Base-by-base conservation (phyloP, 2,888 invertebrate species). In the Troilus luridus region DNA sequence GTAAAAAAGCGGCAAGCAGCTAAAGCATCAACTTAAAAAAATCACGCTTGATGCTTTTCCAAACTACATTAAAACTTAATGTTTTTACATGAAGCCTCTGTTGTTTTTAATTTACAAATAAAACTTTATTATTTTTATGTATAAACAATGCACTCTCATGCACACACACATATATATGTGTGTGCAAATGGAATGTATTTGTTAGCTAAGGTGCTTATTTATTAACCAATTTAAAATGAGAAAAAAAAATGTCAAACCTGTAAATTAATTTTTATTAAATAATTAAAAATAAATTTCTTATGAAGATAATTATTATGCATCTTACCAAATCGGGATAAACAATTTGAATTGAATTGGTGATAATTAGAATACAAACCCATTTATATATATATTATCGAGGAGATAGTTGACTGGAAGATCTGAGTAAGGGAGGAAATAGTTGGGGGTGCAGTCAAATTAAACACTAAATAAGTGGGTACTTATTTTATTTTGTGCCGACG, bases 1-100 rank as follows among this genome's bases (percentile, higher is more conserved):
- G 98, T 99, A 7, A 99, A 98, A 94, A 96, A 97, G 94, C 96
- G 98, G 93, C 97, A 91, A 88, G 91, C 92, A 21, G 91, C 91
- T 27, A 91, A 91, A 90, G 81, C 91, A 72, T 81, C 81, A 81
- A 11, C 81, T 54, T 81, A 19, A 81, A 41, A 17, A 41, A 41
- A 81, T 54, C n/a, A 24, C 24, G 24, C n/a, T 19, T 67, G 67
- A 67, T 67, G 24, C 24, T 27, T 27, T 67, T 67, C 24, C 1
- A 59, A 67, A 67, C 11, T 12, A 67, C 67, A 67, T 67, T 67
- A 67, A 67, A 24, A 67, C 7, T 41, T 41, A 41, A 59, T 59
- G 67, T 24, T 67, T 67, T 67, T 67, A 67, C 24, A 67, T 67
- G 24, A 24, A 67, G 3, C 67, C 24, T 11, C 2, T 11, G 10